Base-by-base conservation (phyloP, 2,888 invertebrate genomes). In the Monopis laevigella region DNA sequence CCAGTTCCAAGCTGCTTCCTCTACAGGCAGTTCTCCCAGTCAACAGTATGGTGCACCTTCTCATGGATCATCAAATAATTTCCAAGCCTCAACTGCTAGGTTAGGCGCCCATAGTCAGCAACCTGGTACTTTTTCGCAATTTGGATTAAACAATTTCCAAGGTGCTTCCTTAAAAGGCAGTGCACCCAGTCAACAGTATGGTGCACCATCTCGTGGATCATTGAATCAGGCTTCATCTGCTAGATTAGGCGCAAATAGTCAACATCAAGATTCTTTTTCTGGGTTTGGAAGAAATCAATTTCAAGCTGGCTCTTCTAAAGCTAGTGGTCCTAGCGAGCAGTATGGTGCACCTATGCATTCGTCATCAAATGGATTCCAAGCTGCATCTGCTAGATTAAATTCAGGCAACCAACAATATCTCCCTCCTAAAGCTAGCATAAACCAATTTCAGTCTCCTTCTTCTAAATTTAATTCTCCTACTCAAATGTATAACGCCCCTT, bases 31-130 rank as follows among this genome's bases (percentile, higher is more conserved):
- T 21, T 21, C 30, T 13, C 30, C 30, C 13, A 30, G 30, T 30
- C 30, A 30, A 11, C 30, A 30, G 13, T 30, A 30, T 30, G 32
- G 32, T 6, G 17, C 32, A 2, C 29, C 29, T 13, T 29, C 29
- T 29, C 32, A 32, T n/a, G n/a, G n/a, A n/a, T n/a, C n/a, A n/a
- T n/a, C n/a, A n/a, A n/a, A n/a, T n/a, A n/a, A n/a, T n/a, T n/a
- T n/a, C n/a, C n/a, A n/a, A n/a, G n/a, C n/a, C n/a, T n/a, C n/a
- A n/a, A n/a, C n/a, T n/a, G n/a, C n/a, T n/a, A n/a, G n/a, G n/a
- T n/a, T n/a, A n/a, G n/a, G n/a, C n/a, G n/a, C n/a, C n/a, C n/a
- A n/a, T n/a, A n/a, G n/a, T n/a, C n/a, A n/a, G n/a, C n/a, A n/a
- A n/a, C n/a, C n/a, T n/a, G n/a, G n/a, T n/a, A n/a, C n/a, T n/a